These are phyloP conservation scores for Poeciliopsis infans DNA, from an alignment of 2,797 vertebrate species.

Conservation along the genomic window DNA sequence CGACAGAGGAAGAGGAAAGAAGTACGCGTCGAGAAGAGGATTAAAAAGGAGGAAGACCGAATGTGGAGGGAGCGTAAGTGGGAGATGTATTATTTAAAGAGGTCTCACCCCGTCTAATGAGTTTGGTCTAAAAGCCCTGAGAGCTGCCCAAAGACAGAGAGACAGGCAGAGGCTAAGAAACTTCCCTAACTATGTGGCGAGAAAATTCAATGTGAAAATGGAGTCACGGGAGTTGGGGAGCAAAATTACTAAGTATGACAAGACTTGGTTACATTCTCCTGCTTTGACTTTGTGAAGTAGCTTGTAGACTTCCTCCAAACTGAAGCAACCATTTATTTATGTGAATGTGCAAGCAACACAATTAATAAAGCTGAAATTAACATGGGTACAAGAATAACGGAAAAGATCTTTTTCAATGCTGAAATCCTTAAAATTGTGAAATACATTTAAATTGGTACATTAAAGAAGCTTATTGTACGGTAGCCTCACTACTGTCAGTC, in stretches of 20 bases:
- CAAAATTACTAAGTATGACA: slow-evolving; percentile 31
- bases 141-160: slow-evolving; percentile 74
- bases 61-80: slow-evolving; percentile 66
- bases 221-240: slow-evolving; percentile 24
- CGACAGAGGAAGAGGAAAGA: slow-evolving; percentile 27
- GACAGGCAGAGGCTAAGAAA: slow-evolving; percentile 62
- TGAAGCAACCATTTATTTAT: neutral
- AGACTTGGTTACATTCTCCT: slow-evolving; percentile 37
- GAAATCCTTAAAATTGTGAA: neutral
- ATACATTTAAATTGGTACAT: neutral
- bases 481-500: too few relatives aligned
- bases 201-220: slow-evolving; percentile 61
- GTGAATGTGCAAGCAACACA: neutral
- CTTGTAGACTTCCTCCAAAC: neutral
- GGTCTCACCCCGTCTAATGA: slow-evolving; percentile 86
- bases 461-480: neutral
- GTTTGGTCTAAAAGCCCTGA: slow-evolving; percentile 82
- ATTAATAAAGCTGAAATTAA: neutral
- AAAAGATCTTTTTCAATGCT: neutral
- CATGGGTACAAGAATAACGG: neutral
- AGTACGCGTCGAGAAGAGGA: slow-evolving; percentile 20
- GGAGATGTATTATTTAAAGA: slow-evolving; percentile 87
- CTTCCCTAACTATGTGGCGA: slow-evolving; percentile 59
- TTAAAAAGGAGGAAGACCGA: slow-evolving; percentile 58
- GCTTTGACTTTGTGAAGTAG: slow-evolving; percentile 43